These are phyloP conservation scores for Cottus gobio DNA, from an alignment of 2,113 vertebrate species.

Conservation along the genomic window DNA sequence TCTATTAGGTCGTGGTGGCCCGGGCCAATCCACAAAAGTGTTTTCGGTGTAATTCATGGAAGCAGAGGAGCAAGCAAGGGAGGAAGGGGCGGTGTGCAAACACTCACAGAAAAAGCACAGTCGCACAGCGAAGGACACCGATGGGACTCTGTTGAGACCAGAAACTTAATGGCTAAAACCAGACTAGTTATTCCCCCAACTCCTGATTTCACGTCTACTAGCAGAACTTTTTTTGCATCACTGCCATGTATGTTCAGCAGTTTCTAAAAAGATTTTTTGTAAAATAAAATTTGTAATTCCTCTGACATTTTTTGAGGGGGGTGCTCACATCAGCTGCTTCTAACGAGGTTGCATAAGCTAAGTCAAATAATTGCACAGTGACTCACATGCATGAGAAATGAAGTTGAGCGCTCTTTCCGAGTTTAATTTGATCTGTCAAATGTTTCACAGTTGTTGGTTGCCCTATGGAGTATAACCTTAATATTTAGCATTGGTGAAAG, in stretches of 20 bases:
- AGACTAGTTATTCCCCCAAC: neutral
- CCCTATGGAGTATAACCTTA: constrained; percentile 29
- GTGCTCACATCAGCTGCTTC: constrained; percentile 47
- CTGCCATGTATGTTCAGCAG: constrained; percentile 41
- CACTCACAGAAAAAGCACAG: neutral
- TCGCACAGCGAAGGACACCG: neutral
- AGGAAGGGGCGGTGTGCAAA: neutral
- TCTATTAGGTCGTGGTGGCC: neutral
- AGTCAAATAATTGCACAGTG: constrained; percentile 62
- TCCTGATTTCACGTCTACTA: neutral
- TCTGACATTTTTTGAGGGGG: constrained; percentile 32
- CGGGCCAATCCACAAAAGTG: neutral
- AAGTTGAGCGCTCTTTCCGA: constrained; percentile 10
- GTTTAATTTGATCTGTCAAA: constrained; percentile 65
- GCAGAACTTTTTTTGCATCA: constrained; percentile 14
- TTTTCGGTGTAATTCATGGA: neutral
- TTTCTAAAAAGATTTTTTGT: constrained; percentile 33
- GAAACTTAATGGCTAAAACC: neutral
- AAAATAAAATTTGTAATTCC: constrained; percentile 51
- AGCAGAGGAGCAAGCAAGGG: neutral
- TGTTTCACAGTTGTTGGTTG: constrained; percentile 36
- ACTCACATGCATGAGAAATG: constrained; percentile 61
- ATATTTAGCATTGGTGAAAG: constrained; percentile 24
- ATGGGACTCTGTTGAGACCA: neutral
- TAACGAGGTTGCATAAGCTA: constrained; percentile 54